These are phyloP conservation scores for Amiota mariae DNA, from an alignment of 2,888 invertebrate genomes.

Conservation along the genomic window DNA sequence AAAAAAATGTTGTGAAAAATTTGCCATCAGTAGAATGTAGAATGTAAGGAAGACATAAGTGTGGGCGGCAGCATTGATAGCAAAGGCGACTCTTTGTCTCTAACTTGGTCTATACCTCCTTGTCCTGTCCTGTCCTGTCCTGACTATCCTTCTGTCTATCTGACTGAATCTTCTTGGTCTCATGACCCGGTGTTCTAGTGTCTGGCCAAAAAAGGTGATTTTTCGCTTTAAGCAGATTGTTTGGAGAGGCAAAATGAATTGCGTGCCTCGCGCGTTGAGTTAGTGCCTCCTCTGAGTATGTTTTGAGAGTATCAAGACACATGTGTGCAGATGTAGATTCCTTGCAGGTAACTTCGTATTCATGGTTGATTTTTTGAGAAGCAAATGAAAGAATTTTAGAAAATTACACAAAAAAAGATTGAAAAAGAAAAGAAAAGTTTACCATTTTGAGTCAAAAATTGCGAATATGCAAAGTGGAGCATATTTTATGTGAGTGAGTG, in stretches of 20 bases:
- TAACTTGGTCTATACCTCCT: background rate
- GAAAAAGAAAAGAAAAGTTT: conserved; percentile 2
- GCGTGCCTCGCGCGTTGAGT: conserved; percentile 41
- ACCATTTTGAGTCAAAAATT: conserved; percentile 14
- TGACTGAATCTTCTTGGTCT: too few relatives aligned
- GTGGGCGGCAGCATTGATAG: too few relatives aligned
- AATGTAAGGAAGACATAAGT: too few relatives aligned
- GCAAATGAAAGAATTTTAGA: background rate
- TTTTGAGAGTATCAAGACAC: conserved; percentile 23
- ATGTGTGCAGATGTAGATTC: background rate
- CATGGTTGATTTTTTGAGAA: conserved; percentile 11
- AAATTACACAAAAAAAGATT: background rate
- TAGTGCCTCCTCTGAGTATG: conserved; percentile 19
- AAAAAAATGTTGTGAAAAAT: conserved; percentile 53
- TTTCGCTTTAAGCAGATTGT: conserved; percentile 41
- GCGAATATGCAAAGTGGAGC: conserved; percentile 56
- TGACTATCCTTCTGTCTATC: too few relatives aligned
- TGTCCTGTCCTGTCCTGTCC: too few relatives aligned
- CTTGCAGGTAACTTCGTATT: background rate
- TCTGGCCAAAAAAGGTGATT: conserved; percentile 55
- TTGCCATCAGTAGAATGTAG: too few relatives aligned
- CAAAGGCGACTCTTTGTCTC: too few relatives aligned
- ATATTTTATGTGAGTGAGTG: conserved; percentile 36
- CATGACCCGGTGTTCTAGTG: conserved; percentile 42
- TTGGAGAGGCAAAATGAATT: conserved; percentile 53